phyloP scores from a whole-genome alignment of 2,888 invertebrate genomes.

The Lymantria dispar region DNA sequence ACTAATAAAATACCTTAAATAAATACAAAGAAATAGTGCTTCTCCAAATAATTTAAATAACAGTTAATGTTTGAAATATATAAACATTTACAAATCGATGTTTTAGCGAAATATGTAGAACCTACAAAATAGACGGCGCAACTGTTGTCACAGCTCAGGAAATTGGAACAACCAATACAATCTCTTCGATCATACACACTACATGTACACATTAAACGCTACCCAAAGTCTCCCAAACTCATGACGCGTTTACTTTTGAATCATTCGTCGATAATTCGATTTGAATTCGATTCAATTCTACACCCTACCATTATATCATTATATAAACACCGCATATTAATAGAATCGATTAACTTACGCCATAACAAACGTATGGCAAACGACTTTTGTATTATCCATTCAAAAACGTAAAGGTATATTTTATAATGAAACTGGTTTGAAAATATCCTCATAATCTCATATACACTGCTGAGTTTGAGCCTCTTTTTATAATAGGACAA shows the following conservation, averaged over 20 bases:
- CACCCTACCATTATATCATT: conserved; percentile 10
- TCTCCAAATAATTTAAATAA: too few relatives aligned
- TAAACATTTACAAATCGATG: conserved; percentile 25
- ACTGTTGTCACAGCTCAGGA: conserved; percentile 55
- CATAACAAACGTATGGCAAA: too few relatives aligned
- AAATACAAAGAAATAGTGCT: too few relatives aligned
- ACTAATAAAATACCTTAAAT: too few relatives aligned
- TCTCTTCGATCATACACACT: conserved; percentile 49
- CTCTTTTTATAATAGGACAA: too few relatives aligned
- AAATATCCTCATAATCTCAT: too few relatives aligned
- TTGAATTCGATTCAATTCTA: conserved; percentile 23
- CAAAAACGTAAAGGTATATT: background rate
- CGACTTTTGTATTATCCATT: background rate
- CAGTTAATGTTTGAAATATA: background rate
- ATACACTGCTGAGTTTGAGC: too few relatives aligned
- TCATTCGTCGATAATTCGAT: conserved; percentile 16
- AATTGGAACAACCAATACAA: conserved; percentile 78
- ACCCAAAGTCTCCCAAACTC: conserved; percentile 18
- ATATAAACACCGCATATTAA: conserved; percentile 7
- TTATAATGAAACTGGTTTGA: too few relatives aligned
- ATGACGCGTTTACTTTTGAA: conserved; percentile 21
- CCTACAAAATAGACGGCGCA: conserved; percentile 53
- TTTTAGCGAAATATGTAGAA: conserved; percentile 32
- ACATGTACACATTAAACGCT: conserved; percentile 44
- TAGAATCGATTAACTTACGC: conserved; percentile 6